Conservation (phyloP, 37 sponge, comb jelly and placozoan genomes). For the Tethya wilhelma region DNA sequence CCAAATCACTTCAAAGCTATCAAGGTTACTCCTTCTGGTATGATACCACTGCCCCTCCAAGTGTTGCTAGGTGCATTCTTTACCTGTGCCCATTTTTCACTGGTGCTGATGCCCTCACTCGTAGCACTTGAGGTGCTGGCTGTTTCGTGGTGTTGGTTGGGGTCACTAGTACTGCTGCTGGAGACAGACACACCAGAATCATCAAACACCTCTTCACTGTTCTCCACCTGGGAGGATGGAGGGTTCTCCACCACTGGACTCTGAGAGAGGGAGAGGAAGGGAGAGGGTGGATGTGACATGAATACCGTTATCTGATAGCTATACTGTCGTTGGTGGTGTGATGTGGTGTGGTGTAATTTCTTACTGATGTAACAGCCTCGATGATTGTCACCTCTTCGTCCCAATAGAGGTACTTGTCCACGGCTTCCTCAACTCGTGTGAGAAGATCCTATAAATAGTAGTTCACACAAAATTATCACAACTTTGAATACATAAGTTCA, state of each 20-base stretch:
- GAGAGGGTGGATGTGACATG: background rate
- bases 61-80: background rate
- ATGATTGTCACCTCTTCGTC: slow-evolving; percentile 84
- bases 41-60: background rate
- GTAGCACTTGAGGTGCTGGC: background rate
- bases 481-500: too few species aligned
- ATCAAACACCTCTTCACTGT: slow-evolving; percentile 26
- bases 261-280: slow-evolving; percentile 5
- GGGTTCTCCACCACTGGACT: slow-evolving; percentile 18
- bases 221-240: background rate
- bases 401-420: slow-evolving; percentile 87
- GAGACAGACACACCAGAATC: slow-evolving; percentile 76
- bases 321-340: too few species aligned
- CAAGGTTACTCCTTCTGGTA: too few species aligned
- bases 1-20: too few species aligned
- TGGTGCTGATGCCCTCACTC: slow-evolving; percentile 27
- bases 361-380: slow-evolving; percentile 68
- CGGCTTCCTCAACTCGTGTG: slow-evolving; percentile 76
- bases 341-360: background rate
- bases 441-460: slow-evolving; percentile 57
- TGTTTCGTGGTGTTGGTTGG: slow-evolving; percentile 4
- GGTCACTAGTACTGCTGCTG: slow-evolving; percentile 38
- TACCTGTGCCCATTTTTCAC: slow-evolving; percentile 87
- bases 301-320: too few species aligned
- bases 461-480: background rate